Conservation (phyloP, 1,140 invertebrate species). For the Sycophaga agraensis region DNA sequence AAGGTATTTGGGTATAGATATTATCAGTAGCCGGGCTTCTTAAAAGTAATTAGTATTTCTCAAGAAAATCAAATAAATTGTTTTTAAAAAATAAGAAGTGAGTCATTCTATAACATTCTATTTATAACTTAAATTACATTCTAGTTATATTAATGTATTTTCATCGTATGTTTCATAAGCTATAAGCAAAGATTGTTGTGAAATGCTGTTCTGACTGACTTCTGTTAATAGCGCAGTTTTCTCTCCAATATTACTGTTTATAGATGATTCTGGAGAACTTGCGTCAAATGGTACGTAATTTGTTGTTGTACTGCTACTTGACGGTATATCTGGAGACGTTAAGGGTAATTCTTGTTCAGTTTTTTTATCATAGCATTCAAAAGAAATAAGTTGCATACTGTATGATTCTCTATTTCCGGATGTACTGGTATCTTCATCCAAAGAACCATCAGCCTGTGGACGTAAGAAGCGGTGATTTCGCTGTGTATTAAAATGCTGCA, state of each 20-base stretch:
- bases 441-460: slow-evolving; percentile 60
- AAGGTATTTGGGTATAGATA: too few species aligned
- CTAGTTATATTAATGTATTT: slow-evolving; percentile 70
- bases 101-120: too few species aligned
- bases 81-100: too few species aligned
- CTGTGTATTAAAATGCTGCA: too few species aligned
- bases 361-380: slow-evolving; percentile 49
- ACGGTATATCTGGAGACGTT: slow-evolving; percentile 62
- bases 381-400: slow-evolving; percentile 60
- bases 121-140: too few species aligned
- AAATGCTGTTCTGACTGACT: slow-evolving; percentile 57
- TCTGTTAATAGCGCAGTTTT: slow-evolving; percentile 59
- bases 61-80: too few species aligned
- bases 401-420: slow-evolving; percentile 73
- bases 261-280: slow-evolving; percentile 65
- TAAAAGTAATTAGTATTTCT: too few species aligned
- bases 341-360: slow-evolving; percentile 50
- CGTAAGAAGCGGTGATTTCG: slow-evolving; percentile 27
- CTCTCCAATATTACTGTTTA: slow-evolving; percentile 64
- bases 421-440: slow-evolving; percentile 80
- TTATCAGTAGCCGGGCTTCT: too few species aligned
- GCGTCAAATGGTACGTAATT: slow-evolving; percentile 64
- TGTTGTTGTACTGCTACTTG: slow-evolving; percentile 52
- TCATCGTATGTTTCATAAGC: slow-evolving; percentile 73
- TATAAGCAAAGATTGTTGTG: slow-evolving; percentile 69